Evolutionary conservation across 2,797 vertebrate genomes (phyloP), one percentile per base, ranked within the genome.

Genomic region (Eulemur mongoz): DNA sequence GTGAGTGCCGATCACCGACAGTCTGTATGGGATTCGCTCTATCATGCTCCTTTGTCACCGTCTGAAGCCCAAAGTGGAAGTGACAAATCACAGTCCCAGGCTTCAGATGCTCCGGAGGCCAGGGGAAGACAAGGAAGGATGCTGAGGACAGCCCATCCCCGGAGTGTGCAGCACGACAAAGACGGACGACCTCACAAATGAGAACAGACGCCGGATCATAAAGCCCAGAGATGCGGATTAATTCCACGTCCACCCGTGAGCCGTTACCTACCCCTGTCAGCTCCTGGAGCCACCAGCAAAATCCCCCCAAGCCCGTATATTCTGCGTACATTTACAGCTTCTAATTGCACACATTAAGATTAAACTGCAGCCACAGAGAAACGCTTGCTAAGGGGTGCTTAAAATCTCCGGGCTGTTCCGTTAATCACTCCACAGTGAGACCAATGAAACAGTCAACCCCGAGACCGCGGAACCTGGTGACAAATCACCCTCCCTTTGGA

Each of bases 371-470:
- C 48, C 27, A 5, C 8, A 18, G 78, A 96, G 94, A 97, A 97
- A 87, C 43, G 23, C 45, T 86, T 78, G 9, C 59, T 61, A 75
- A 70, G 87, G 85, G 95, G 81, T 27, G 32, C 59, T 84, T 59
- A 25, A 65, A 65, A 30, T 27, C 79, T 40, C 69, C 22, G n/a
- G 83, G 78, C 89, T 84, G 75, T 35, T 82, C 78, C 40, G 93
- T 96, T 97, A 95, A 94, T 97, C 95, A 91, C 86, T 72, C 98
- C 96, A 76, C 78, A 92, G 97, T 95, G 93, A 95, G 96, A 95
- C 83, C 54, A 9, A n/a, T 79, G 93, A 97, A 91, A 97, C 96
- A 98, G 98, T 99, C 98, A 98, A 96, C 97, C 98, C 98, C 30
- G 30, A 97, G 98, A 96, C 95, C 63, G 3, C 3, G 45, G 82